These are phyloP conservation scores for Apamea monoglypha DNA, from an alignment of 2,888 invertebrate species.

Conservation along the genomic window DNA sequence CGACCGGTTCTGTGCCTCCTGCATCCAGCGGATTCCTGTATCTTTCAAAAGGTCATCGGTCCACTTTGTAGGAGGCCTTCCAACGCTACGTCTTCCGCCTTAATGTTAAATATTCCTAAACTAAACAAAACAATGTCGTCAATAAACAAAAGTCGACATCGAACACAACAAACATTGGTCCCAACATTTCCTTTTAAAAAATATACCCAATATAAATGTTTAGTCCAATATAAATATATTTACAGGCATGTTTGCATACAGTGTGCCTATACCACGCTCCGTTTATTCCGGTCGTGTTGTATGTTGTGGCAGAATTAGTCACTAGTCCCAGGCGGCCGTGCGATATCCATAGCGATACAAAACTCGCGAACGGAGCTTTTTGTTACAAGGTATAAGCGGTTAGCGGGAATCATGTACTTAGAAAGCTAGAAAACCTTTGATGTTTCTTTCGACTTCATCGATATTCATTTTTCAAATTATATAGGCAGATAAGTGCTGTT, in stretches of 20 bases:
- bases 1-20: neutral
- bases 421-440: neutral
- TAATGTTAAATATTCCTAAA: neutral
- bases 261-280: conserved; percentile 57
- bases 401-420: neutral
- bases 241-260: conserved; percentile 40
- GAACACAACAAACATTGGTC: conserved; percentile 20
- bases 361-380: conserved; percentile 39
- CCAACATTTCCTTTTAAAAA: conserved; percentile 34
- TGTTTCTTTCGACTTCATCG: too few relatives aligned
- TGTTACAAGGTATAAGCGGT: conserved; percentile 17
- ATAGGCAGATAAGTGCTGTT: neutral
- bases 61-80: neutral
- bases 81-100: neutral
- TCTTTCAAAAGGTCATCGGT: neutral
- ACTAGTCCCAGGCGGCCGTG: conserved; percentile 69
- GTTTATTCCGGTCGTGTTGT: conserved; percentile 65
- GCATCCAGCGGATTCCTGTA: neutral
- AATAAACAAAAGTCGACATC: conserved; percentile 2
- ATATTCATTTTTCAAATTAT: neutral
- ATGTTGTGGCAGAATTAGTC: conserved; percentile 76
- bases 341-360: conserved; percentile 69
- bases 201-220: conserved; percentile 47
- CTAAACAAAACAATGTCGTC: neutral
- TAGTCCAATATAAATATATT: conserved; percentile 59